Evolutionary conservation across 2,113 vertebrate species (phyloP), one percentile per base, ranked within the genome.

Genomic region (Eudyptes chrysolophus): DNA sequence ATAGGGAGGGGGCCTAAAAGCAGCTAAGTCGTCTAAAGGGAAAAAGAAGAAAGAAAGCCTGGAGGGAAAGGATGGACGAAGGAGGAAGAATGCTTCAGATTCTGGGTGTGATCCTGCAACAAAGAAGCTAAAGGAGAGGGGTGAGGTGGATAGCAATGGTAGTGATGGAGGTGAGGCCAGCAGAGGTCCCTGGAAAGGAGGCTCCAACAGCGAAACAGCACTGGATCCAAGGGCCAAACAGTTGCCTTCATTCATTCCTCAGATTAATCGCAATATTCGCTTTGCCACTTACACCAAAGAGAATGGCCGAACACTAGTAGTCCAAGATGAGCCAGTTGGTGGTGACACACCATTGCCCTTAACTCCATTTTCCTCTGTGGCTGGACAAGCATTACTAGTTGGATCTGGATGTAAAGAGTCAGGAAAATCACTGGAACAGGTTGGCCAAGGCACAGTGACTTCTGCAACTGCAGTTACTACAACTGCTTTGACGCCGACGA

Each of bases 211-310:
- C 18, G 98, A 98, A 79, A 60, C 96, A 82, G 96, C 98, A 86
- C 95, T 97, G 92, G 98, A 98, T 94, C 88, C 98, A 78, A 98
- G 98, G 97, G 72, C 97, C 97, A 98, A 98, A 90, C 98, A 98
- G 95, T 97, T 95, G 96, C 97, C 98, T 95, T 97, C 97, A 5
- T 98, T 96, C 97, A 92, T 97, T 97, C 98, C 98, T 95, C 99
- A 99, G 98, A 99, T 99, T 94, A 99, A 99, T 92, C 98, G 99
- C 91, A 99, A 97, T 95, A 98, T 98, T 95, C 97, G 98, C 85
- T 98, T 99, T 98, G 98, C 99, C 69, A 98, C 98, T 93, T 99
- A 99, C 94, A 98, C 99, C 97, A 99, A 99, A 98, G 99, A 99
- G 98, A 99, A 99, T 51, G 99, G 99, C 72, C 99, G 99, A 82